Evolutionary conservation across 2,113 vertebrate species (phyloP), one percentile per base, ranked within the genome.

Genomic region (Oreochromis spilurus): DNA sequence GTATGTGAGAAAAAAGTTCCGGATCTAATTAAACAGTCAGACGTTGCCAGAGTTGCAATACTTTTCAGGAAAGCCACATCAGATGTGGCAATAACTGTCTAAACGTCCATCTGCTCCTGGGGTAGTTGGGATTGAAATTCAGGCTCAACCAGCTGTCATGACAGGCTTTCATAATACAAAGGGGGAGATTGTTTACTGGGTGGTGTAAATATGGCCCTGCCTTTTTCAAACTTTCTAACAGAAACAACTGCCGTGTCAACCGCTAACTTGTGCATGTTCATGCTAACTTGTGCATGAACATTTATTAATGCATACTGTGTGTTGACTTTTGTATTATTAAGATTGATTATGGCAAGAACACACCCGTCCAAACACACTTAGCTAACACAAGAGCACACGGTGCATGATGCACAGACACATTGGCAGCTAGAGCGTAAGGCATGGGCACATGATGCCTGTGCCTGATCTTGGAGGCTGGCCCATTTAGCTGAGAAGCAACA

Each of bases 401-500:
- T 80, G 58, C 89, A 89, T 93, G 87, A 77, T 78, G 55, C 81
- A 82, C 83, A 80, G 86, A 81, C 88, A 90, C 87, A 90, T 65
- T 88, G 83, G 86, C 82, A 87, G 85, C 84, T 88, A 80, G 87
- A 90, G 86, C n/a, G 43, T 87, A 92, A 84, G 50, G 77, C 87
- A 91, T 16, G 29, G 88, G 75, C 94, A 92, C 91, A 92, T 91
- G 92, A 93, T 86, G 81, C 87, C 89, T 89, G 54, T 48, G 83
- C 85, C 91, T 91, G 91, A 92, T 92, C 83, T 91, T 67, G 83
- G 83, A 90, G 38, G 84, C 79, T 48, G 82, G 87, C 86, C 92
- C 83, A 79, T 90, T 94, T 87, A 90, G 65, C 84, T 83, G 85
- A 85, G 87, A 87, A 89, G 83, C 87, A 94, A 94, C 94, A 95